Evolutionary conservation across 2,113 vertebrate genomes (phyloP).

Genomic region (Fregetta grallaria): DNA sequence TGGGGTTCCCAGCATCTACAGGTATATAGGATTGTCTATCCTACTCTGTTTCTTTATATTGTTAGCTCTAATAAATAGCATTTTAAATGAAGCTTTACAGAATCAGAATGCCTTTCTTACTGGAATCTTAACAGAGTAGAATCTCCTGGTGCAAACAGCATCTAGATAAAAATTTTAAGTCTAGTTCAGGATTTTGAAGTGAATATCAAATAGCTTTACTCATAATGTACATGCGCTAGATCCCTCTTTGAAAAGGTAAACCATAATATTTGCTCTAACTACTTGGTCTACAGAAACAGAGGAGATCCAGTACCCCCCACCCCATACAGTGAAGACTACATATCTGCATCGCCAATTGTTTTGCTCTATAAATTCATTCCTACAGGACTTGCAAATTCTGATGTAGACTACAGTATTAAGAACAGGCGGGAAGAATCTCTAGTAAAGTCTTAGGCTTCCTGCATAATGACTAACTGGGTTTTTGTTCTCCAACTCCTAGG

Average conservation of each 20-base stretch:
- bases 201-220: neutral
- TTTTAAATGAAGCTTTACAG: neutral
- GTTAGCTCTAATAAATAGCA: neutral
- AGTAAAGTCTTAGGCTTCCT: neutral
- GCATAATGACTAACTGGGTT: neutral
- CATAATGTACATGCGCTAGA: accelerated
- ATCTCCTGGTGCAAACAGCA: neutral
- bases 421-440: neutral
- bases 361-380: neutral
- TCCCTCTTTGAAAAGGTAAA: neutral
- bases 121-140: neutral
- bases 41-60: neutral
- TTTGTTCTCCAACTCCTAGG: neutral
- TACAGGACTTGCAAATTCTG: neutral
- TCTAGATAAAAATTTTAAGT: neutral
- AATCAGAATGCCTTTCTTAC: neutral
- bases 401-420: neutral
- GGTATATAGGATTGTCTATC: neutral
- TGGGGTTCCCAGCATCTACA: neutral
- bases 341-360: neutral
- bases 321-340: accelerated
- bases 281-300: neutral
- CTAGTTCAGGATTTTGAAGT: neutral
- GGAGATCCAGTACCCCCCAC: neutral
- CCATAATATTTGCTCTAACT: neutral